phyloP scores from a whole-genome alignment of 1,140 invertebrate species.

The Sinonovacula constricta region DNA sequence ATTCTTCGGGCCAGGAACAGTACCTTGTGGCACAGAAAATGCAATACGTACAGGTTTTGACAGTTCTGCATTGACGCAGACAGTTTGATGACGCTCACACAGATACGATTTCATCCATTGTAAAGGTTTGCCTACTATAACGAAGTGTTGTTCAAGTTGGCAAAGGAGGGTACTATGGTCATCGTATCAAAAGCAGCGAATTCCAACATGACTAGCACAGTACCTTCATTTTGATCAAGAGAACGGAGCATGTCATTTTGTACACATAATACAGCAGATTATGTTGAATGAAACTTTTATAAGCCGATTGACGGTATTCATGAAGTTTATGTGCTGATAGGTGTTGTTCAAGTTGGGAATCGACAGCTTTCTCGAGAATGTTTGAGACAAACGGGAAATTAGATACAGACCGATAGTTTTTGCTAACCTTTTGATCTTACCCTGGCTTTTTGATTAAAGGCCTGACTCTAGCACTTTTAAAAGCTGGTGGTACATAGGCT shows the following conservation, averaged over 20 bases:
- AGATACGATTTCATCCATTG: no score
- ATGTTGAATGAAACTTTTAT: slow-evolving; percentile 11
- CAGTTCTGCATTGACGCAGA: no score
- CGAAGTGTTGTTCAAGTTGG: no score
- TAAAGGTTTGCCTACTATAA: no score
- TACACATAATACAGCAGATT: slow-evolving; percentile 39
- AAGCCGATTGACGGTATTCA: slow-evolving; percentile 32
- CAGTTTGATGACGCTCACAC: no score
- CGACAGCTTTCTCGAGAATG: slow-evolving; percentile 23
- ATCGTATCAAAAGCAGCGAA: slow-evolving; percentile 40
- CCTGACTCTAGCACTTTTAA: no score
- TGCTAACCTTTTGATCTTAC: slow-evolving; percentile 11
- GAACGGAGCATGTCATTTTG: slow-evolving; percentile 30
- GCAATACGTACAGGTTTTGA: no score
- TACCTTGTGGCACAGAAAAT: no score
- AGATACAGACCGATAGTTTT: slow-evolving; percentile 15
- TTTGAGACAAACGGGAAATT: slow-evolving; percentile 34
- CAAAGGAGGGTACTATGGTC: no score
- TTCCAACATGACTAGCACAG: no score
- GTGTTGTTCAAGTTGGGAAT: not conserved
- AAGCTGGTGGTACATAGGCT: no score
- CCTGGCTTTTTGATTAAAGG: slow-evolving; percentile 25
- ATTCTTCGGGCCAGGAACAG: no score
- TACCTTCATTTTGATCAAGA: slow-evolving; percentile 9
- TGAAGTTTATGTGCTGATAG: slow-evolving; percentile 20